Percentiles rank a stretch among this genome's conserved stretches.
Evolutionary conservation across 2,113 vertebrate species (phyloP).

Genomic region (Tringa solitaria): DNA sequence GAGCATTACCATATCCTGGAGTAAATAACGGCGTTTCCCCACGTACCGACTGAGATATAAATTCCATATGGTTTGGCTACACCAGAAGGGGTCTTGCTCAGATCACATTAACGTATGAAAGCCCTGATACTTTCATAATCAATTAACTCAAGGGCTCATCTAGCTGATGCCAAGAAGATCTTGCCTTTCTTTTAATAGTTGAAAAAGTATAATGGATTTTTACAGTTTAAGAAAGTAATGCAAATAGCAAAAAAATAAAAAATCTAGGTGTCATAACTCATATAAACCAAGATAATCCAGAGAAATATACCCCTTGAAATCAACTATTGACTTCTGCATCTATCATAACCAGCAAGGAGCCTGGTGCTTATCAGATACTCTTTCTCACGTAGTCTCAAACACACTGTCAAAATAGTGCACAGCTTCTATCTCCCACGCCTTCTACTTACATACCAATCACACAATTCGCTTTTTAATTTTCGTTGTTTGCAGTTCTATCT

Average conservation of each 20-base stretch:
- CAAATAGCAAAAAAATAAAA: neutral
- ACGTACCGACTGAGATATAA: neutral
- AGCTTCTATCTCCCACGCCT: neutral
- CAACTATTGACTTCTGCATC: constrained; percentile 5
- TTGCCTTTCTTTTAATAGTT: neutral
- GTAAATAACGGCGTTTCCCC: neutral
- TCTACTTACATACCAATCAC: neutral
- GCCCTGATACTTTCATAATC: neutral
- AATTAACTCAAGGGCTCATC: neutral
- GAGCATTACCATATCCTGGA: neutral
- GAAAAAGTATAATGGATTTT: neutral
- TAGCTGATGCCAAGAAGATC: neutral
- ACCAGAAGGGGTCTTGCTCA: neutral
- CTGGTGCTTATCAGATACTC: constrained; percentile 13
- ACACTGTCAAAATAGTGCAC: neutral
- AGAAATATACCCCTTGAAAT: constrained; percentile 7
- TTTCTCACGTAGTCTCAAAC: constrained; percentile 4
- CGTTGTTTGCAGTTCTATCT: neutral
- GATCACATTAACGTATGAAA: neutral
- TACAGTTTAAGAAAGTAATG: neutral
- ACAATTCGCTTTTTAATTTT: neutral
- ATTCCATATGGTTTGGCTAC: constrained; percentile 3
- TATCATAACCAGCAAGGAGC: neutral
- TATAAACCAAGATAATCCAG: constrained; percentile 17
- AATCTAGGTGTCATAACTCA: neutral